These are phyloP conservation scores for Girardinichthys multiradiatus DNA, from an alignment of 2,113 vertebrate species.

Conservation along the genomic window DNA sequence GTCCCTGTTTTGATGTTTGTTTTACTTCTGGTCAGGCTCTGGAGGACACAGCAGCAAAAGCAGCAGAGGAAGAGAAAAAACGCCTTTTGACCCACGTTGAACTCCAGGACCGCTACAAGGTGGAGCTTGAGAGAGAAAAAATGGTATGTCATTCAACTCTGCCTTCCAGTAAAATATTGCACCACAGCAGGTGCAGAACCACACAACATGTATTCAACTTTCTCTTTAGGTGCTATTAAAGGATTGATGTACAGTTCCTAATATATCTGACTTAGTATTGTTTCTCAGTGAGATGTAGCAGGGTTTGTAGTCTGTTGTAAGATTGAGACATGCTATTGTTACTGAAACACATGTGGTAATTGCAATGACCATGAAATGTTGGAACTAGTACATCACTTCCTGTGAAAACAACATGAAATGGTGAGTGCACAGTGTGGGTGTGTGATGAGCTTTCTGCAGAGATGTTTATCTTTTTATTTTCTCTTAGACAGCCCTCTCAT, in stretches of 20 bases:
- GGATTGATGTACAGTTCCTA: not conserved
- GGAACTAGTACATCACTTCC: not conserved
- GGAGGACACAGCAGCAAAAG: slow-evolving; percentile 88
- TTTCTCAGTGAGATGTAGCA: too few relatives aligned
- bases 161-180: not conserved
- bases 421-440: not conserved
- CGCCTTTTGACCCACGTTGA: slow-evolving; percentile 92
- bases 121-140: slow-evolving; percentile 93
- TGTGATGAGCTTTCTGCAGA: not conserved
- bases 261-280: not conserved
- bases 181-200: not conserved
- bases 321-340: not conserved
- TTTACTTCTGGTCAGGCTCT: slow-evolving; percentile 82
- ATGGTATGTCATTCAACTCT: slow-evolving; percentile 71
- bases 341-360: not conserved
- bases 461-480: not conserved
- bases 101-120: slow-evolving; percentile 90
- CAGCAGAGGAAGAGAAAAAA: slow-evolving; percentile 88
- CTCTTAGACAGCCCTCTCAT: not conserved
- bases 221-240: not conserved
- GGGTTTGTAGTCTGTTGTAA: too few relatives aligned
- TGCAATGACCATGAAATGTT: not conserved
- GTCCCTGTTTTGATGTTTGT: not conserved
- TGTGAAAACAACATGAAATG: not conserved
- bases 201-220: not conserved